These are phyloP conservation scores for Cephalopterus ornatus DNA, from an alignment of 2,113 vertebrate species.

Conservation along the genomic window DNA sequence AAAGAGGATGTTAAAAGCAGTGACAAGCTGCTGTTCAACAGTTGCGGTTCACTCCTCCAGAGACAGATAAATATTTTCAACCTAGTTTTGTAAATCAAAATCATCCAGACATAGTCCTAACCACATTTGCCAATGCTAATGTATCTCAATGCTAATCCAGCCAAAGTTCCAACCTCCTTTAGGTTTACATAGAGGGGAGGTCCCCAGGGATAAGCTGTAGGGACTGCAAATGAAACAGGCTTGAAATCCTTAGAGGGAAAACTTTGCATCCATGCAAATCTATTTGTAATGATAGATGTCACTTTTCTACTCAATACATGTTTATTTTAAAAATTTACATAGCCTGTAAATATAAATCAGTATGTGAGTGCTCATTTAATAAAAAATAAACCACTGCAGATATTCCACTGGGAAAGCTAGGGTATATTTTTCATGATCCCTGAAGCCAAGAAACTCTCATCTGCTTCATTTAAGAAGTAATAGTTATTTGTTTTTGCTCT, in stretches of 20 bases:
- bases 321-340: background rate
- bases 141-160: background rate
- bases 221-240: background rate
- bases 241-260: background rate
- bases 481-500: slow-evolving; percentile 13
- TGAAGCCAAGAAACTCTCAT: slow-evolving; percentile 16
- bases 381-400: background rate
- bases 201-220: background rate
- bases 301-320: background rate
- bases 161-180: background rate
- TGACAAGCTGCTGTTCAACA: background rate
- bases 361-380: background rate
- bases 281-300: background rate
- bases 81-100: slow-evolving; percentile 13
- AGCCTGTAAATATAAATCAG: slow-evolving; percentile 24
- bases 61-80: background rate
- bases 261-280: background rate
- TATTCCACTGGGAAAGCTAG: background rate
- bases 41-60: background rate
- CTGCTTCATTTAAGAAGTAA: slow-evolving; percentile 45
- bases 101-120: background rate
- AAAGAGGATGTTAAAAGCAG: background rate
- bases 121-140: background rate
- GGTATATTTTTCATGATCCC: slow-evolving; percentile 16
- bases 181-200: background rate